Base-by-base conservation (phyloP, 2,888 invertebrate genomes). In the Harmothoe impar region DNA sequence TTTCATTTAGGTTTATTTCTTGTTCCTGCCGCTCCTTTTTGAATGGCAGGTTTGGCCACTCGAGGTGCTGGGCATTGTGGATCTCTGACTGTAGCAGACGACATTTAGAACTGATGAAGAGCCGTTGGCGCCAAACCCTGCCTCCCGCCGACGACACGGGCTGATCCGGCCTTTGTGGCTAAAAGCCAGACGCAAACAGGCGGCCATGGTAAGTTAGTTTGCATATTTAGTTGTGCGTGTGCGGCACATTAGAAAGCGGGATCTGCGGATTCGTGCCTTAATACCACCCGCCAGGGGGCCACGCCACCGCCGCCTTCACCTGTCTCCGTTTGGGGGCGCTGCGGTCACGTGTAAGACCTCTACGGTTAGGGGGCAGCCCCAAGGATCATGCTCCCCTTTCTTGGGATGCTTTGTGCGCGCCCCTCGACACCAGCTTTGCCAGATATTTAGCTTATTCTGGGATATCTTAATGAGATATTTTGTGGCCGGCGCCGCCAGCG, bases 221-320 rank as follows among this genome's bases (percentile, higher is more conserved):
- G 86, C 86, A 54, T 86, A 52, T 86, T 86, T 86, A 86, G 86
- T 86, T 86, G 86, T 86, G 86, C 86, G 86, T 86, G 86, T 86
- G 86, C 54, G 86, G 86, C 86, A 86, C 86, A 86, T 86, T 86
- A 86, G 54, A 86, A 86, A 86, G 54, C 31, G 86, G 56, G 54
- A 86, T 52, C 54, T 51, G 54, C 25, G 29, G 86, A 86, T 86
- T 29, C 33, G 25, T 23, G 29, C 29, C 86, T 43, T 86, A 86
- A 86, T 86, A 86, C 86, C 54, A 15, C 25, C 15, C 56, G 54
- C 25, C 25, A 33, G 31, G 56, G 54, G 52, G 54, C 54, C n/a
- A 12, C 54, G 52, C 86, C 51, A 54, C 52, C 33, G 56, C 54
- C 25, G 54, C 86, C 52, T 54, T 86, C n/a, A 86, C n/a, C 52